Conservation (phyloP, 1,140 invertebrate genomes). For the Polypedilum pembai region DNA sequence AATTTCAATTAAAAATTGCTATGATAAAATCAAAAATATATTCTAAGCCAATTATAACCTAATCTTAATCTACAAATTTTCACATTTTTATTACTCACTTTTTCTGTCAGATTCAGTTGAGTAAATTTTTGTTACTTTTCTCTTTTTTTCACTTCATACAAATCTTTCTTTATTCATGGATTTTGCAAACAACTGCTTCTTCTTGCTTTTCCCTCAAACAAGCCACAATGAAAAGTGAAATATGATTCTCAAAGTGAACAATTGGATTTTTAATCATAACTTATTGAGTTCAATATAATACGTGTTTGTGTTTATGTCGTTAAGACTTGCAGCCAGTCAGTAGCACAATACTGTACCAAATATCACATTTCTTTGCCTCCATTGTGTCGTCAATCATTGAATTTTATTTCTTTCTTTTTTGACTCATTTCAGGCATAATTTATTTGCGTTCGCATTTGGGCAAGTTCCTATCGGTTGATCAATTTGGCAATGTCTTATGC, state of each 20-base stretch:
- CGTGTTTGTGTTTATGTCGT: too few species aligned
- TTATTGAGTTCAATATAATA: too few species aligned
- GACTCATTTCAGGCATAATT: constrained; percentile 55
- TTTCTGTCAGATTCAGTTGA: background rate
- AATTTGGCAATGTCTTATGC: constrained; percentile 93
- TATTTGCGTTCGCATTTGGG: constrained; percentile 85
- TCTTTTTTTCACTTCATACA: too few species aligned
- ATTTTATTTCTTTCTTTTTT: constrained; percentile 23
- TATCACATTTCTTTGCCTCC: background rate
- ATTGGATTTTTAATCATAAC: too few species aligned
- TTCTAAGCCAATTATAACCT: background rate
- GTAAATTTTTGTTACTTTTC: background rate
- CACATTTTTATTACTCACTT: background rate
- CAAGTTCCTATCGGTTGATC: constrained; percentile 80
- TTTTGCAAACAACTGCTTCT: background rate
- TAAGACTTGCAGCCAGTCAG: too few species aligned
- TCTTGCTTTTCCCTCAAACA: too few species aligned
- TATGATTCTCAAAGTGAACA: too few species aligned
- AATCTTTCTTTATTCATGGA: background rate
- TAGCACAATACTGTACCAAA: background rate
- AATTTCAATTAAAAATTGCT: background rate
- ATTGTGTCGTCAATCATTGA: constrained; percentile 1
- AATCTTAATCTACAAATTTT: background rate
- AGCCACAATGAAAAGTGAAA: too few species aligned
- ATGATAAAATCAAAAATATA: background rate